phyloP scores from a whole-genome alignment of 2,888 invertebrate genomes.

The Andrena marginata region DNA sequence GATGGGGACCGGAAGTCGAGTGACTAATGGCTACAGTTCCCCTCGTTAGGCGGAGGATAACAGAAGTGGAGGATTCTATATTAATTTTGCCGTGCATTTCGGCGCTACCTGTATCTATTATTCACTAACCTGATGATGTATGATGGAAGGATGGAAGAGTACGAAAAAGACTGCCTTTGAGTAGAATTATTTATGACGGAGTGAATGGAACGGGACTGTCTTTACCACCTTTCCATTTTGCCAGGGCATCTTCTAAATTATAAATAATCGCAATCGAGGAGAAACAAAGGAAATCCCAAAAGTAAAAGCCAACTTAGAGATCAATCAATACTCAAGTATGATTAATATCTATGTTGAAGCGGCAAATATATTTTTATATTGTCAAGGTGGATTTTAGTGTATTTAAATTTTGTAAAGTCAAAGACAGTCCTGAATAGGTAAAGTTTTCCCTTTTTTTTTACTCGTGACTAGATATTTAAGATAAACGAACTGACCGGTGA shows the following conservation, averaged over 20 bases:
- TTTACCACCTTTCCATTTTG: constrained; percentile 1
- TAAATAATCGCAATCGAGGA: neutral
- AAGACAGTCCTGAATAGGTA: constrained; percentile 38
- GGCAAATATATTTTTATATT: too few relatives aligned
- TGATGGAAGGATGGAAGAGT: constrained; percentile 29
- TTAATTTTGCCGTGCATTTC: neutral
- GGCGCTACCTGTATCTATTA: constrained; percentile 17
- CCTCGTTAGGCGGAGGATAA: neutral
- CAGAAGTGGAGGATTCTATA: neutral
- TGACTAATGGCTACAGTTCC: neutral
- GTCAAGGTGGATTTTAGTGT: too few relatives aligned
- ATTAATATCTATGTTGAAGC: neutral
- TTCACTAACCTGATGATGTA: constrained; percentile 10
- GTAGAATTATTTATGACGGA: constrained; percentile 52
- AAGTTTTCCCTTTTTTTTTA: constrained; percentile 26
- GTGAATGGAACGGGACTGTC: constrained; percentile 36
- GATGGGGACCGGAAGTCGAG: neutral
- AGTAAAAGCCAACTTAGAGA: neutral
- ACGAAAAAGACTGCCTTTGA: constrained; percentile 55
- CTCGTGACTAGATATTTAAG: constrained; percentile 46
- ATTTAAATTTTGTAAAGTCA: neutral
- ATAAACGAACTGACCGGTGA: constrained; percentile 51
- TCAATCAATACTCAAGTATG: neutral
- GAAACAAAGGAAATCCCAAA: neutral
- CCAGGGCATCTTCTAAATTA: neutral